A percentile compares a stretch with the other conserved stretches of the same genome.
Evolutionary conservation across 1,140 invertebrate genomes (phyloP).

Genomic region (Zaprionus camerounensis): DNA sequence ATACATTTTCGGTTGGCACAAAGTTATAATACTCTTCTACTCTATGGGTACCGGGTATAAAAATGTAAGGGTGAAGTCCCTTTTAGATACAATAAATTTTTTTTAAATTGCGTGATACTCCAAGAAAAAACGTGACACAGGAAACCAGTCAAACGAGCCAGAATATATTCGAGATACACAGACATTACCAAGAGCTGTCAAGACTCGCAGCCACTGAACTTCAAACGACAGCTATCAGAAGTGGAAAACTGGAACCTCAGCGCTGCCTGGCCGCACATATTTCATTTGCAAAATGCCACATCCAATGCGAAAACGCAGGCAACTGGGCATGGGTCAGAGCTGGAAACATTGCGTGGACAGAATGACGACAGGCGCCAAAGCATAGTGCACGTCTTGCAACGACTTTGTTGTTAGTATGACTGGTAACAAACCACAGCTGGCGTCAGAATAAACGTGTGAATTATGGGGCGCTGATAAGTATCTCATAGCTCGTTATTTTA

Average conservation of each 20-base stretch:
- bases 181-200: neutral
- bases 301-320: slow-evolving; percentile 24
- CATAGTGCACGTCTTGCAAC: slow-evolving; percentile 33
- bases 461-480: slow-evolving; percentile 54
- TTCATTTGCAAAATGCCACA: slow-evolving; percentile 39
- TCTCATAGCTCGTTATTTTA: slow-evolving; percentile 13
- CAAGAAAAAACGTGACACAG: neutral
- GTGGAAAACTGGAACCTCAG: neutral
- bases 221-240: slow-evolving; percentile 1
- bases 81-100: neutral
- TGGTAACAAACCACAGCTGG: slow-evolving; percentile 48
- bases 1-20: too few species aligned
- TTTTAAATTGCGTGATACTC: neutral
- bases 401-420: neutral
- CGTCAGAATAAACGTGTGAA: slow-evolving; percentile 47
- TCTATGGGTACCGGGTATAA: too few species aligned
- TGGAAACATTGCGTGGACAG: slow-evolving; percentile 37
- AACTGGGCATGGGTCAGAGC: slow-evolving; percentile 14
- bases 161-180: neutral
- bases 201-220: slow-evolving; percentile 5
- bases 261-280: slow-evolving; percentile 1
- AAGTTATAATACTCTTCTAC: neutral
- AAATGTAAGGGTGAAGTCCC: neutral
- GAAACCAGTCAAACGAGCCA: slow-evolving; percentile 4
- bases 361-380: slow-evolving; percentile 45